phyloP scores from a whole-genome alignment of 2,113 vertebrate species.

The Cheirogaleus medius region DNA sequence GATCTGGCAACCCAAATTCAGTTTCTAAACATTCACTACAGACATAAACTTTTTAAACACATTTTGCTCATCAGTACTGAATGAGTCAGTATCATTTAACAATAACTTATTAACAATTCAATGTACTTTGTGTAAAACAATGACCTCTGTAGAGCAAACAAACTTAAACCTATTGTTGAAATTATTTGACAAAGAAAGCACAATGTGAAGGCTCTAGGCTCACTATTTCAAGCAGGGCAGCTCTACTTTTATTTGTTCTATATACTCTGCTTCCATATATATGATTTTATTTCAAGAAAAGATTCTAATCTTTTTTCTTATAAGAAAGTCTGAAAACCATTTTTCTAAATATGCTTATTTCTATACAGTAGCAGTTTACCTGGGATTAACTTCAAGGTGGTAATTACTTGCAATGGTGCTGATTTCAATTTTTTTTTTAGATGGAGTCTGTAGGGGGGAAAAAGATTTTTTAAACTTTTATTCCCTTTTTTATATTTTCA shows the following conservation, averaged over 20 bases:
- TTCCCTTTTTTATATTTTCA: background rate
- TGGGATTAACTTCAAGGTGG: constrained; percentile 97
- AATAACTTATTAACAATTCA: background rate
- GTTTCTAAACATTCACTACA: background rate
- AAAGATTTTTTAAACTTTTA: background rate
- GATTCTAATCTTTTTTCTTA: background rate
- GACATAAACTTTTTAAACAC: background rate
- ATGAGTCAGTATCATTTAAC: background rate
- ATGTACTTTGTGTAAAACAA: background rate
- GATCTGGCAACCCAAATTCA: background rate
- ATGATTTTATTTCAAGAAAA: background rate
- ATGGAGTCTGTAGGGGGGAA: constrained; percentile 90
- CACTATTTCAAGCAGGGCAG: background rate
- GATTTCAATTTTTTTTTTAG: constrained; percentile 99
- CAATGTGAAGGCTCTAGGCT: background rate
- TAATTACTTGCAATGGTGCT: constrained; percentile 99
- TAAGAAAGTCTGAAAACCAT: background rate
- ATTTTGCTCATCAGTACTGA: background rate
- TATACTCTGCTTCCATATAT: background rate
- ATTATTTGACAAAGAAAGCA: background rate
- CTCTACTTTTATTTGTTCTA: background rate
- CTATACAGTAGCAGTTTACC: constrained; percentile 82
- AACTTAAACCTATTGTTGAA: background rate
- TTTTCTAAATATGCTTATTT: background rate
- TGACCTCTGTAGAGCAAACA: background rate